phyloP scores from a whole-genome alignment of 1,140 invertebrate species.

The Calliopsis andreniformis region DNA sequence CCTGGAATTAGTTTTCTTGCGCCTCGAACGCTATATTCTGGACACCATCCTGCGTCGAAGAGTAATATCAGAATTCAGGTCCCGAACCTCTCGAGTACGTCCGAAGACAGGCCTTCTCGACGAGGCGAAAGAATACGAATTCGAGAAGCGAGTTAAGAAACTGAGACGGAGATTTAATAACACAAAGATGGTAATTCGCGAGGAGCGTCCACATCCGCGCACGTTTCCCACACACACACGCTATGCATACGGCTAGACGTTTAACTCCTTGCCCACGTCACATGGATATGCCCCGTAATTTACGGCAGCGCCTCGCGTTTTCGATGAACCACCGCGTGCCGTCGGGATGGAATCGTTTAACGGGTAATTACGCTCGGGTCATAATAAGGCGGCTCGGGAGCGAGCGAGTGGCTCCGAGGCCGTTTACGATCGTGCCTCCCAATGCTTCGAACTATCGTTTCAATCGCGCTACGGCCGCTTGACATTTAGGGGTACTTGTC shows the following conservation, averaged over 20 bases:
- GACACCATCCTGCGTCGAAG: background rate
- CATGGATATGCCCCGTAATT: conserved; percentile 61
- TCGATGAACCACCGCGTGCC: conserved; percentile 27
- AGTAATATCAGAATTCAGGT: too few relatives aligned
- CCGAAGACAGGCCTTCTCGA: too few relatives aligned
- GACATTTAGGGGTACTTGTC: too few relatives aligned
- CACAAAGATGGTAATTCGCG: background rate
- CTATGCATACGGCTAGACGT: conserved; percentile 63
- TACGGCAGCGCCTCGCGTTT: conserved; percentile 22
- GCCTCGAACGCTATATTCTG: background rate
- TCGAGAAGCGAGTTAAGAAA: too few relatives aligned
- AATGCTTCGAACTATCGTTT: conserved; percentile 33
- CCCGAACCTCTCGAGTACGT: too few relatives aligned
- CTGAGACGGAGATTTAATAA: too few relatives aligned
- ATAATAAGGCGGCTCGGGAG: conserved; percentile 13
- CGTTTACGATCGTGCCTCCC: conserved; percentile 14
- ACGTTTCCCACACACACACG: conserved; percentile 32
- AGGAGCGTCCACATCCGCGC: conserved; percentile 4
- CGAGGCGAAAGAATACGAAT: too few relatives aligned
- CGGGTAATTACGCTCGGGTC: conserved; percentile 32
- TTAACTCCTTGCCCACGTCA: conserved; percentile 74
- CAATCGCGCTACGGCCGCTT: conserved; percentile 31
- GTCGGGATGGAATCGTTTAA: conserved; percentile 36
- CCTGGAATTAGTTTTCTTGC: conserved; percentile 12
- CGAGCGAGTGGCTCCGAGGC: background rate